phyloP scores from a whole-genome alignment of 2,888 invertebrate genomes.

The Drosophila melanosoma region DNA sequence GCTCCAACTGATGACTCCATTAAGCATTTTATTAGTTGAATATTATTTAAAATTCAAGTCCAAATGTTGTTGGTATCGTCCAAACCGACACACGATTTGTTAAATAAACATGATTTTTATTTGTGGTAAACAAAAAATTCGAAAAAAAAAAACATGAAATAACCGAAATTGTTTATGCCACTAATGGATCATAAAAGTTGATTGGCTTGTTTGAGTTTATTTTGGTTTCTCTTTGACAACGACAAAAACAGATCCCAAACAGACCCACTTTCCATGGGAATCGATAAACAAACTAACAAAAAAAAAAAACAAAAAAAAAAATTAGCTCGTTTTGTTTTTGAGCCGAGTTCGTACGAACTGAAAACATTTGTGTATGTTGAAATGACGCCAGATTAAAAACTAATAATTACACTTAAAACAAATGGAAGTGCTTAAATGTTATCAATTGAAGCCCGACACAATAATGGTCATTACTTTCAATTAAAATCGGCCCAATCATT shows the following conservation, averaged over 20 bases:
- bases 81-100: neutral
- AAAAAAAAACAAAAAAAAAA: neutral
- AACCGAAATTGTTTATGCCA: slow-evolving; percentile 41
- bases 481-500: slow-evolving; percentile 67
- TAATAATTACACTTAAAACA: slow-evolving; percentile 25
- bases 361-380: neutral
- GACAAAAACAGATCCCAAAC: neutral
- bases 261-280: slow-evolving; percentile 10
- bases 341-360: neutral
- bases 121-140: slow-evolving; percentile 26
- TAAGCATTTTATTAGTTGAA: slow-evolving; percentile 1
- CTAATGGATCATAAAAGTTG: slow-evolving; percentile 53
- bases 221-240: slow-evolving; percentile 12
- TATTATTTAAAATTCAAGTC: neutral
- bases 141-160: slow-evolving; percentile 20
- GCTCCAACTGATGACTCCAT: neutral
- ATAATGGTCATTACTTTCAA: slow-evolving; percentile 74
- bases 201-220: slow-evolving; percentile 35
- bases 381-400: neutral
- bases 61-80: neutral
- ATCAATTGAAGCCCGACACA: slow-evolving; percentile 20
- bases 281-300: slow-evolving; percentile 15
- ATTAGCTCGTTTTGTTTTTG: neutral
- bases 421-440: neutral
- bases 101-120: slow-evolving; percentile 22